These are phyloP conservation scores for Chironomus striatipennis DNA, from an alignment of 1,140 invertebrate species.

Conservation along the genomic window DNA sequence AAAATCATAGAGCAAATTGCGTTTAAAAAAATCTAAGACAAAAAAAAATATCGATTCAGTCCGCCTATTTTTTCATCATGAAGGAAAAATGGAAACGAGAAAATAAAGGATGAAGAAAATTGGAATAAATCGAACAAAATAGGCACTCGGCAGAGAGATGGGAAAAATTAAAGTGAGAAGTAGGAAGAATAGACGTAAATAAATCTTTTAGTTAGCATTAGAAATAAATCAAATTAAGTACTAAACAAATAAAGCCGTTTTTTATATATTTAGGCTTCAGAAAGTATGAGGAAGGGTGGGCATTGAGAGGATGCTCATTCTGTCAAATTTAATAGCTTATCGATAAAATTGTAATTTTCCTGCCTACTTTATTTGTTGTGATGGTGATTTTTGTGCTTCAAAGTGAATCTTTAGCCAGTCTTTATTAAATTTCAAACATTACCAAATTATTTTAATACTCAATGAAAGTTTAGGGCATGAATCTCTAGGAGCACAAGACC, in stretches of 20 bases:
- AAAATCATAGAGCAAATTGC: neutral
- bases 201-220: neutral
- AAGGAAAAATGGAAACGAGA: neutral
- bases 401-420: neutral
- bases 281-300: neutral
- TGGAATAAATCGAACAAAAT: too few species aligned
- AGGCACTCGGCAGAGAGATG: too few species aligned
- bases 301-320: neutral
- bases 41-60: neutral
- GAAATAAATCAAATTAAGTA: neutral
- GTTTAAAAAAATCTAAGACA: neutral
- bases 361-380: neutral
- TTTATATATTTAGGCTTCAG: neutral
- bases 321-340: neutral
- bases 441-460: too few species aligned
- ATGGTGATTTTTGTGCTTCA: neutral
- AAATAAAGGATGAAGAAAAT: too few species aligned
- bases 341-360: neutral
- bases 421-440: too few species aligned
- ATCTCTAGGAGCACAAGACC: too few species aligned
- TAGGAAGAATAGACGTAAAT: neutral
- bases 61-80: neutral
- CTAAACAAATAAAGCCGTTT: neutral
- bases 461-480: too few species aligned
- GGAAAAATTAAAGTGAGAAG: neutral